A percentile compares a stretch with the other conserved stretches of the same genome.
Conservation (phyloP, 2,113 vertebrate genomes). For the Aphelocoma coerulescens region DNA sequence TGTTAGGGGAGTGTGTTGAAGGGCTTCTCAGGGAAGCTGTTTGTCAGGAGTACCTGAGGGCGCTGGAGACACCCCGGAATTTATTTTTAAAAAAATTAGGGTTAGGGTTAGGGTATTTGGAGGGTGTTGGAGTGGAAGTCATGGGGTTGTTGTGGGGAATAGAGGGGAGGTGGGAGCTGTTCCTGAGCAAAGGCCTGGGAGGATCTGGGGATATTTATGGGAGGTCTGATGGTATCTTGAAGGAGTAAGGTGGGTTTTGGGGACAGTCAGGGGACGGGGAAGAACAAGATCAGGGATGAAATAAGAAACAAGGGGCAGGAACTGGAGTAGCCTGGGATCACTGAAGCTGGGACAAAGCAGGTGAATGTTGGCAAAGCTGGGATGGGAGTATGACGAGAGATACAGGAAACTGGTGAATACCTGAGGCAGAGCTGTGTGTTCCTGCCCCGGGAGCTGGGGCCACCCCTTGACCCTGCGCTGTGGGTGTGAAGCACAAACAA, state of each 20-base stretch:
- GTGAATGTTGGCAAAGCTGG: rapidly evolving
- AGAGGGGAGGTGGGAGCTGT: neutral
- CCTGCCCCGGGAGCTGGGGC: neutral
- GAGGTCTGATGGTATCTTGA: neutral
- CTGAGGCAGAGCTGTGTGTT: neutral
- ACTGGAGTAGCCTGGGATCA: neutral
- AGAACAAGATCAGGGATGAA: neutral
- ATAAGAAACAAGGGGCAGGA: neutral
- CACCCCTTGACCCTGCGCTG: neutral
- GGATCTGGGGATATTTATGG: rapidly evolving
- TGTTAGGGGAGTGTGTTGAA: neutral
- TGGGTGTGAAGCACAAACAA: neutral
- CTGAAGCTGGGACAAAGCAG: neutral
- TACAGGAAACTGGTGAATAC: neutral
- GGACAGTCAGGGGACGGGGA: neutral
- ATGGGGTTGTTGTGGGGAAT: rapidly evolving
- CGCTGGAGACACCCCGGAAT: too few species aligned
- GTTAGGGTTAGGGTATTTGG: neutral
- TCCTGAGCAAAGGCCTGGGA: neutral
- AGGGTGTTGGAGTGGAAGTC: neutral
- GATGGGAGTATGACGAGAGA: rapidly evolving
- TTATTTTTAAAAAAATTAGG: too few species aligned
- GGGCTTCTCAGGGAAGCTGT: neutral
- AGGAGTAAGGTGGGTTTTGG: neutral
- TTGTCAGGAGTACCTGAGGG: neutral